Base-by-base conservation (phyloP, 1,140 invertebrate genomes). In the Lineus longissimus region DNA sequence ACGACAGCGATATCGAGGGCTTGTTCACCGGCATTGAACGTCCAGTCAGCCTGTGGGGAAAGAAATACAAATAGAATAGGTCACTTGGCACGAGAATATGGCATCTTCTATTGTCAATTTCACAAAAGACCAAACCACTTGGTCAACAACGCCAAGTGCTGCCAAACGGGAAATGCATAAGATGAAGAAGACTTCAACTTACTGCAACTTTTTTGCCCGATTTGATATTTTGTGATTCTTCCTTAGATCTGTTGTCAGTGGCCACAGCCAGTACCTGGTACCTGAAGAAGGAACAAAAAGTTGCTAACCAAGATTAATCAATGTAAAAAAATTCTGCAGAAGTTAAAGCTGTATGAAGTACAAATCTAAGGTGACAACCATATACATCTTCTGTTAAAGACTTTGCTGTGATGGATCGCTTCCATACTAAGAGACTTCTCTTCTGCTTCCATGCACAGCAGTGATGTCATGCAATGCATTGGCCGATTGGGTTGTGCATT, bases 11-110 rank as follows among this genome's bases (percentile, higher is more conserved):
- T 55, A 83, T 67, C n/a, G 74, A 88, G 71, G 31, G 90, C 85
- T 68, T 87, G 82, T 84, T 95, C 92, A 0, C 90, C 90, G 11
- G 93, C 77, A 70, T 88, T 89, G 76, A 87, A 91, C 40, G 77
- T 84, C 91, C 91, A 93, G 75, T 92, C 89, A 7, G 87, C 84
- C 67, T 82, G 60, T 62, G 72, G n/a, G n/a, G 72, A 27, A 64
- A 54, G 64, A 56, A 64, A 63, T 59, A 51, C 22, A 29, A 60
- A 56, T 15, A 19, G 25, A 56, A 13, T n/a, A n/a, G n/a, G n/a
- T n/a, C n/a, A n/a, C n/a, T n/a, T n/a, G 29, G 23, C 25, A 43
- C 43, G 19, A 25, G 11, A n/a, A 33, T 25, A 40, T 36, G 15
- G 33, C 15, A 59, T 9, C 31, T 17, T 31, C 17, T 15, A 31